phyloP scores from a whole-genome alignment of 1,140 invertebrate genomes.

The Caenorhabditis remanei region DNA sequence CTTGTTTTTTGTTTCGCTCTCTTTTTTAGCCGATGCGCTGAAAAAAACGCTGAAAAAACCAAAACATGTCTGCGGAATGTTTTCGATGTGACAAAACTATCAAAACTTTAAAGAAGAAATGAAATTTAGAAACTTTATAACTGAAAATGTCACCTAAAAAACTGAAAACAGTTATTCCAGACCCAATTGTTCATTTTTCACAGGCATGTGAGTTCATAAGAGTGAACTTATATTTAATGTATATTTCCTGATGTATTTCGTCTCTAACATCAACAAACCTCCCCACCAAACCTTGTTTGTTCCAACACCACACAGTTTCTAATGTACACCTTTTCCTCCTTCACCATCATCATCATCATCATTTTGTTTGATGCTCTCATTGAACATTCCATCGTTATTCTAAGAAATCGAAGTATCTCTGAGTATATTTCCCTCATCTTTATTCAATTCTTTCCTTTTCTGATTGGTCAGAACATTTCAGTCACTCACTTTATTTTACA shows the following conservation, averaged over 20 bases:
- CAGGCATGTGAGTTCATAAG: too few relatives aligned
- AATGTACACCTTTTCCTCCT: neutral
- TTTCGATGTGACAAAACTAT: neutral
- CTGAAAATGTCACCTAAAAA: too few relatives aligned
- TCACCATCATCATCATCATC: neutral
- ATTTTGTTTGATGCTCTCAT: slow-evolving; percentile 31
- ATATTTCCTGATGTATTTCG: too few relatives aligned
- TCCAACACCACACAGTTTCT: neutral
- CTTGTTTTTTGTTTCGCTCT: neutral
- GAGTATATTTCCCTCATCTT: neutral
- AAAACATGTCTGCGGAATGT: slow-evolving; percentile 11
- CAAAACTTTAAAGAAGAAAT: neutral
- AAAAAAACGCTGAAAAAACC: neutral
- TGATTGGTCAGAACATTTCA: neutral
- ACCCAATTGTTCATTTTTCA: too few relatives aligned
- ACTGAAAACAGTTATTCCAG: too few relatives aligned
- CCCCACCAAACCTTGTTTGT: too few relatives aligned
- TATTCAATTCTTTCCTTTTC: neutral
- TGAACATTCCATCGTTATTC: slow-evolving; percentile 19
- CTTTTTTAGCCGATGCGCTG: neutral
- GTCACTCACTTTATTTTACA: slow-evolving; percentile 9
- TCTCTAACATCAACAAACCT: too few relatives aligned
- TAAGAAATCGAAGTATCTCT: neutral
- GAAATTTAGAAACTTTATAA: neutral
- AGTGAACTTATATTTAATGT: too few relatives aligned